These are phyloP conservation scores for Cantharis lateralis DNA, from an alignment of 2,888 invertebrate genomes.

Conservation along the genomic window DNA sequence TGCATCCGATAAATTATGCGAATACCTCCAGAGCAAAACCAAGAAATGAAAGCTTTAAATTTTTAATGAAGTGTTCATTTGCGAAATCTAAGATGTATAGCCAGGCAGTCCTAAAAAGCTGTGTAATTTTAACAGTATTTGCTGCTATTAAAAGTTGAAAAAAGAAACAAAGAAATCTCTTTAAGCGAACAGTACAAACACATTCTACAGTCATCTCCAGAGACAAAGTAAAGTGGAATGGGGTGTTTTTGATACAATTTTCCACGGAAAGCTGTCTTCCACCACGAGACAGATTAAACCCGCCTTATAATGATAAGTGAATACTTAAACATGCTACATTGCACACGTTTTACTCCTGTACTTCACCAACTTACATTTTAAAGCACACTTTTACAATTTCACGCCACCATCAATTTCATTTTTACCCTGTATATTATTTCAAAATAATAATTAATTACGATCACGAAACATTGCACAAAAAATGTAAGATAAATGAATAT, in stretches of 20 bases:
- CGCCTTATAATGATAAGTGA: slow-evolving; percentile 23
- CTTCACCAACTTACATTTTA: not conserved
- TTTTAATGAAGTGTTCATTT: slow-evolving; percentile 44
- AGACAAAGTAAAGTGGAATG: slow-evolving; percentile 28
- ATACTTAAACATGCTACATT: slow-evolving; percentile 30
- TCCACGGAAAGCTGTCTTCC: slow-evolving; percentile 6
- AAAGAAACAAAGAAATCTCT: slow-evolving; percentile 37
- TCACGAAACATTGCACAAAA: not conserved
- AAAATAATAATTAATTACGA: not conserved
- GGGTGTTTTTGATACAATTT: slow-evolving; percentile 25
- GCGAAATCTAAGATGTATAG: slow-evolving; percentile 27
- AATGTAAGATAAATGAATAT: not conserved
- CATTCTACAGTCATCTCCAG: slow-evolving; percentile 33
- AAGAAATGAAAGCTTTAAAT: slow-evolving; percentile 42
- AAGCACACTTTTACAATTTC: not conserved
- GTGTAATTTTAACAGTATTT: slow-evolving; percentile 43
- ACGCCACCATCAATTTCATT: not conserved
- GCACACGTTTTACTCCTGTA: slow-evolving; percentile 9
- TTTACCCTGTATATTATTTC: not conserved
- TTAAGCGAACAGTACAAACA: slow-evolving; percentile 33
- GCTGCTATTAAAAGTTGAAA: slow-evolving; percentile 38
- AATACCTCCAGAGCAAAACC: not conserved
- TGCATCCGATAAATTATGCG: not conserved
- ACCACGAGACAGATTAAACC: slow-evolving; percentile 30
- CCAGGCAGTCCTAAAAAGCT: slow-evolving; percentile 41